Evolutionary conservation across 2,888 invertebrate genomes (phyloP).

Genomic region (Carabus problematicus): DNA sequence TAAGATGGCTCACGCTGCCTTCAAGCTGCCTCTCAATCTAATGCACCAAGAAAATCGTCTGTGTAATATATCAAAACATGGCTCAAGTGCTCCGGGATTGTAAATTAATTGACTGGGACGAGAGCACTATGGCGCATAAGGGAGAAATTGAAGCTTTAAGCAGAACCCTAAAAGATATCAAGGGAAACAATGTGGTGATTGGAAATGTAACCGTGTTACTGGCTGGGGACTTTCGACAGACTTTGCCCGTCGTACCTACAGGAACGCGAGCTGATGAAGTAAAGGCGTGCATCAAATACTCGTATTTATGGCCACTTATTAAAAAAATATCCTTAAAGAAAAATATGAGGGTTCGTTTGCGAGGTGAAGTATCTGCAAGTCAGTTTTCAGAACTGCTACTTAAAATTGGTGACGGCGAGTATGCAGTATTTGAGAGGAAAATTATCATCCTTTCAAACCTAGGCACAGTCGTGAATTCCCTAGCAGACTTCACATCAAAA

Average conservation of each 20-base stretch:
- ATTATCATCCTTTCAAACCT: neutral
- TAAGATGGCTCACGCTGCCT: slow-evolving; percentile 54
- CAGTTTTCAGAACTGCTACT: neutral
- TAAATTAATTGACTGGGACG: slow-evolving; percentile 19
- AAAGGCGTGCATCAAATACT: slow-evolving; percentile 43
- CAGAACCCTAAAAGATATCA: slow-evolving; percentile 33
- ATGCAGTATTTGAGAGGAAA: neutral
- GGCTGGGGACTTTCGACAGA: slow-evolving; percentile 45
- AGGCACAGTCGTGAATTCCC: neutral
- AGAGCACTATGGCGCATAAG: slow-evolving; percentile 31
- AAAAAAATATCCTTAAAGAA: slow-evolving; percentile 12
- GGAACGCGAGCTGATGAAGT: slow-evolving; percentile 38
- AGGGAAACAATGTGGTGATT: slow-evolving; percentile 25
- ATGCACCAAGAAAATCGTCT: slow-evolving; percentile 37
- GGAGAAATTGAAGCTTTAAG: slow-evolving; percentile 12
- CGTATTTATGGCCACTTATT: slow-evolving; percentile 43
- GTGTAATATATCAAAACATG: slow-evolving; percentile 51
- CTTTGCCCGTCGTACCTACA: slow-evolving; percentile 28
- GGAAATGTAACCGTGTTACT: slow-evolving; percentile 40
- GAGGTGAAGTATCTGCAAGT: neutral
- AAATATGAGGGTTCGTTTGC: neutral
- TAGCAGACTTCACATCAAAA: neutral
- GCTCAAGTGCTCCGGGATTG: slow-evolving; percentile 22
- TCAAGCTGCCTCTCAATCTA: slow-evolving; percentile 51
- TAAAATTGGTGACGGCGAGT: slow-evolving; percentile 1